phyloP scores from a whole-genome alignment of 2,797 vertebrate genomes.

The Buphagus erythrorhynchus region DNA sequence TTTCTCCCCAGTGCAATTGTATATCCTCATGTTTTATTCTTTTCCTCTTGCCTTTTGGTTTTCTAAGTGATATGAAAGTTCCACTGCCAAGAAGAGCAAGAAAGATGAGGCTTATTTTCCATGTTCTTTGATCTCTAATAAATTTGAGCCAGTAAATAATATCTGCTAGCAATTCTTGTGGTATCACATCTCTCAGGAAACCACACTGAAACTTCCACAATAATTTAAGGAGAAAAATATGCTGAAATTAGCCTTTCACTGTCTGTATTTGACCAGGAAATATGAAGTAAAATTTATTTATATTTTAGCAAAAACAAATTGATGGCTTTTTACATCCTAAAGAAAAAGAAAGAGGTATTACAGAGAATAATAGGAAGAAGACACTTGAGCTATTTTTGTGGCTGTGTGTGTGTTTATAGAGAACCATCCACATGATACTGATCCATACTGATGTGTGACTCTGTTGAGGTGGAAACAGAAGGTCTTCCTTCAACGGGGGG shows the following conservation, averaged over 20 bases:
- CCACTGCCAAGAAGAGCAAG: constrained; percentile 3
- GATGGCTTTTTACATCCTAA: neutral
- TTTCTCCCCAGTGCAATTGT: neutral
- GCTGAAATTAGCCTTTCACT: neutral
- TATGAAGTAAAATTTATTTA: neutral
- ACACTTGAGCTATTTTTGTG: neutral
- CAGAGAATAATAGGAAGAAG: neutral
- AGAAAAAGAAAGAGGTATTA: neutral
- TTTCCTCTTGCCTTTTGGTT: neutral
- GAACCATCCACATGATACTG: neutral
- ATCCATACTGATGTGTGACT: neutral
- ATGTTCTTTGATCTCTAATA: constrained; percentile 38
- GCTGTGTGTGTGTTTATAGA: neutral
- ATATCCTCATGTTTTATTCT: neutral
- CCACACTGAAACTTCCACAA: neutral
- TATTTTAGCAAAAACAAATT: neutral
- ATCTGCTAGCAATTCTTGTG: constrained; percentile 1
- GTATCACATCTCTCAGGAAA: constrained; percentile 35
- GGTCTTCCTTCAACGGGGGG: neutral
- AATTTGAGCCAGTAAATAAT: constrained; percentile 23
- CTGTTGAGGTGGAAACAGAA: neutral
- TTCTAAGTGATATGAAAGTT: neutral
- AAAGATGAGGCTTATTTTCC: neutral
- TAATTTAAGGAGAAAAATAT: neutral
- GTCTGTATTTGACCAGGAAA: neutral